Percentiles rank a stretch among this genome's conserved stretches.
Evolutionary conservation across 2,888 invertebrate genomes (phyloP).

Genomic region (Parnassius apollo): DNA sequence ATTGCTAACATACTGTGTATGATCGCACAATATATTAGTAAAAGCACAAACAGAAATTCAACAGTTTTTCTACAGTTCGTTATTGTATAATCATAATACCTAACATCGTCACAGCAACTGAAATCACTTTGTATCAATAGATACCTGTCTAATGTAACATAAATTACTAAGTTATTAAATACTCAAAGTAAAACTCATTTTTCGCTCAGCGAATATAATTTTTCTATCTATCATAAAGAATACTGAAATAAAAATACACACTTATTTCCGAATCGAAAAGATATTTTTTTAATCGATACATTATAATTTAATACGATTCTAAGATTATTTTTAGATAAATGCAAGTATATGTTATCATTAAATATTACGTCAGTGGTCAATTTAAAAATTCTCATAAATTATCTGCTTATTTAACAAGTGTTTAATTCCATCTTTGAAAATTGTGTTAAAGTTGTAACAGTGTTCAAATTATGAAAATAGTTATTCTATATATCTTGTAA

Average conservation of each 20-base stretch:
- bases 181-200: slow-evolving; percentile 49
- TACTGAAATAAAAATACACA: slow-evolving; percentile 41
- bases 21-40: slow-evolving; percentile 16
- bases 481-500: too few relatives aligned
- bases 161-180: slow-evolving; percentile 40
- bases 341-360: slow-evolving; percentile 18
- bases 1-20: slow-evolving; percentile 18
- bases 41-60: slow-evolving; percentile 30
- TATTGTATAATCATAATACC: slow-evolving; percentile 34
- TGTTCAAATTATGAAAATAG: too few relatives aligned
- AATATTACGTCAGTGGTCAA: slow-evolving; percentile 12
- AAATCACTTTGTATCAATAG: slow-evolving; percentile 71
- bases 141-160: slow-evolving; percentile 55
- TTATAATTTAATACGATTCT: slow-evolving; percentile 21
- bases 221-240: slow-evolving; percentile 50
- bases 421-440: not conserved
- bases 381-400: slow-evolving; percentile 2
- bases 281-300: slow-evolving; percentile 10
- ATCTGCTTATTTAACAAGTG: not conserved
- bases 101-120: slow-evolving; percentile 70
- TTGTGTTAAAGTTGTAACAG: too few relatives aligned
- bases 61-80: slow-evolving; percentile 37
- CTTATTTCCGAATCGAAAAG: slow-evolving; percentile 34
- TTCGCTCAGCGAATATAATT: slow-evolving; percentile 68
- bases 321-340: slow-evolving; percentile 18